A percentile compares a stretch with the other conserved stretches of the same genome.
phyloP scores from a whole-genome alignment of 2,888 invertebrate genomes.

The Drosophila eohydei region DNA sequence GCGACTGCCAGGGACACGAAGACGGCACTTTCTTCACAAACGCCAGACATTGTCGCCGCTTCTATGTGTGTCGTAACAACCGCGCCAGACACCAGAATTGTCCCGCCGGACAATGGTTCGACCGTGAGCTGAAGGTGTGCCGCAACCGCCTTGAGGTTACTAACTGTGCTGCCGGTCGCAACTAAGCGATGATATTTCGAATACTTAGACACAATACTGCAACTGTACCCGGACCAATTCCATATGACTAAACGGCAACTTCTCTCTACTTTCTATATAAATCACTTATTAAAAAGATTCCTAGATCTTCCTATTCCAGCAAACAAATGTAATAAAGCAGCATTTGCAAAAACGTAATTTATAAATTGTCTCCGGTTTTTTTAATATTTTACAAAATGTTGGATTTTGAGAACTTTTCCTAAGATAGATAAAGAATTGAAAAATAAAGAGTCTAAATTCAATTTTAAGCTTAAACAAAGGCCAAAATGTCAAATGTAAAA shows the following conservation, averaged over 20 bases:
- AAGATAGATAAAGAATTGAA: too few species aligned
- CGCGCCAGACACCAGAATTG: conserved; percentile 45
- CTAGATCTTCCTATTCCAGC: conserved; percentile 20
- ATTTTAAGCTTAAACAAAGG: too few species aligned
- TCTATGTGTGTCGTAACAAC: conserved; percentile 54
- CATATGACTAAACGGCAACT: conserved; percentile 3
- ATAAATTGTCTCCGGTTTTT: background rate
- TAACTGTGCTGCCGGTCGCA: conserved; percentile 46
- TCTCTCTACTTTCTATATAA: conserved; percentile 12
- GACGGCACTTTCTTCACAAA: conserved; percentile 52
- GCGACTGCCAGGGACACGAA: conserved; percentile 42
- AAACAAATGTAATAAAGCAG: conserved; percentile 52
- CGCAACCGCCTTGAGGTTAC: conserved; percentile 36
- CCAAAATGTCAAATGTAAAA: too few species aligned
- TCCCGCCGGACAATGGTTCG: conserved; percentile 58
- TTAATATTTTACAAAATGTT: background rate
- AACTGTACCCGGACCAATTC: conserved; percentile 22
- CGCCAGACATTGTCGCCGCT: conserved; percentile 56
- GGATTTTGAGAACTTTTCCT: too few species aligned
- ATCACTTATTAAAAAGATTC: conserved; percentile 14
- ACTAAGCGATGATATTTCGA: conserved; percentile 27
- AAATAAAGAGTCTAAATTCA: too few species aligned
- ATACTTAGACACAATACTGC: background rate
- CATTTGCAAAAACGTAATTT: conserved; percentile 34
- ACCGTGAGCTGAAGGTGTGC: conserved; percentile 47